Evolutionary conservation across 1,140 invertebrate genomes (phyloP).

Genomic region (Diprion similis): DNA sequence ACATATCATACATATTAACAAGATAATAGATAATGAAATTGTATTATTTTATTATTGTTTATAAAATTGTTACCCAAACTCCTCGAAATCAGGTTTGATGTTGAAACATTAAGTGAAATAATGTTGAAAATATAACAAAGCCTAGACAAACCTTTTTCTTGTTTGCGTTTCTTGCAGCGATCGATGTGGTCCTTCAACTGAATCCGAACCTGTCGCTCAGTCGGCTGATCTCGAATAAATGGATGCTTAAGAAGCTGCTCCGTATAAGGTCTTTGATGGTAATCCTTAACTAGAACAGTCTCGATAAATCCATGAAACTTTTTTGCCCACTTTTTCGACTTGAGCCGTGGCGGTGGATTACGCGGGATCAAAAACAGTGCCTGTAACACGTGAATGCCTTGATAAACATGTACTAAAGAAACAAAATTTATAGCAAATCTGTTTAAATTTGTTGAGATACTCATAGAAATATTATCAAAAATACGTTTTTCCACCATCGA

Average conservation of each 20-base stretch:
- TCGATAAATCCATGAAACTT: constrained; percentile 94
- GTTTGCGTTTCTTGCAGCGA: constrained; percentile 92
- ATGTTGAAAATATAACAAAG: neutral
- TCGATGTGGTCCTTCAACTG: constrained; percentile 99
- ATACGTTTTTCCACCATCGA: too few relatives aligned
- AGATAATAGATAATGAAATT: too few relatives aligned
- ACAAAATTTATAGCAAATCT: neutral
- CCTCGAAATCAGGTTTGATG: too few relatives aligned
- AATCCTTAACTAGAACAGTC: constrained; percentile 94
- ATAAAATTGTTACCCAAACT: too few relatives aligned
- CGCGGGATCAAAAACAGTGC: constrained; percentile 97
- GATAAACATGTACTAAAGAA: constrained; percentile 4
- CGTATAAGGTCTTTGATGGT: constrained; percentile 97
- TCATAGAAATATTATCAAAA: neutral
- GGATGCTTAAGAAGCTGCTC: constrained; percentile 97
- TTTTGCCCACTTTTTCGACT: constrained; percentile 98
- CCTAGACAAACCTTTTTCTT: constrained; percentile 73
- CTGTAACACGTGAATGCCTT: constrained; percentile 31
- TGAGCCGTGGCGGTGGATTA: constrained; percentile 95
- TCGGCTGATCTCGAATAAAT: constrained; percentile 97
- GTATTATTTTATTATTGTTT: too few relatives aligned
- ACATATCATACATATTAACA: too few relatives aligned
- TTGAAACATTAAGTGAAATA: neutral
- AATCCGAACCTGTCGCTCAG: constrained; percentile 96
- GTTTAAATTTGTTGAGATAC: too few relatives aligned